These are phyloP conservation scores for Triplophysa dalaica DNA, from an alignment of 2,113 vertebrate species.

Conservation along the genomic window DNA sequence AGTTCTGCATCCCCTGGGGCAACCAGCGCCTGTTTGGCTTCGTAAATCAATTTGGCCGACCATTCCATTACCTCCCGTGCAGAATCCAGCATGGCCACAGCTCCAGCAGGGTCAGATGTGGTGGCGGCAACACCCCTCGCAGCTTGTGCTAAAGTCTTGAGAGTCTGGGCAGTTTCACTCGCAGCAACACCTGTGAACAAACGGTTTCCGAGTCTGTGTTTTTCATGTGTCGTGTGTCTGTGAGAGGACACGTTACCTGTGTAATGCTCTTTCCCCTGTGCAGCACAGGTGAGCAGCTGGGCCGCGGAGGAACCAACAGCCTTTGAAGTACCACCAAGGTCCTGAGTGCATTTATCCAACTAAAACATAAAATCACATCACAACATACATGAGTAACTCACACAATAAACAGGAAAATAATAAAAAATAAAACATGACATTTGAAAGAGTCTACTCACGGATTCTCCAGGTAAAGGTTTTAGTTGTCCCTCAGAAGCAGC, in stretches of 20 bases:
- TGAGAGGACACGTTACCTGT: constrained; percentile 78
- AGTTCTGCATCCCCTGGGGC: constrained; percentile 92
- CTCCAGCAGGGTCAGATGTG: constrained; percentile 82
- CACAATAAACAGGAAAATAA: too few species aligned
- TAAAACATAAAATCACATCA: not conserved
- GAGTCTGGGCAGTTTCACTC: constrained; percentile 91
- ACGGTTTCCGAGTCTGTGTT: not conserved
- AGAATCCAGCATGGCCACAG: constrained; percentile 90
- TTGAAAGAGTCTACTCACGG: constrained; percentile 70
- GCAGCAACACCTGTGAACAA: constrained; percentile 82
- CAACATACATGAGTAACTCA: not conserved
- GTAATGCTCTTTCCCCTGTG: constrained; percentile 95
- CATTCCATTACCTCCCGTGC: constrained; percentile 96
- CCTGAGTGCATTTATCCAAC: constrained; percentile 91
- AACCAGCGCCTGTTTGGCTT: constrained; percentile 90
- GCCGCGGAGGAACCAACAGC: constrained; percentile 96
- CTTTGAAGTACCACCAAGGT: constrained; percentile 95
- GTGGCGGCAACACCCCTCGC: constrained; percentile 92
- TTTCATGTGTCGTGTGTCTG: not conserved
- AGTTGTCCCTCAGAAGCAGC: constrained; percentile 85
- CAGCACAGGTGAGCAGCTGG: constrained; percentile 91
- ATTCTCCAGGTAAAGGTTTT: constrained; percentile 94
- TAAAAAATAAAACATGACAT: too few species aligned
- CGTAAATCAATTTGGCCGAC: constrained; percentile 91
- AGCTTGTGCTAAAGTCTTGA: constrained; percentile 91